Conservation (phyloP, 2,113 vertebrate genomes). For the Notechis scutatus region DNA sequence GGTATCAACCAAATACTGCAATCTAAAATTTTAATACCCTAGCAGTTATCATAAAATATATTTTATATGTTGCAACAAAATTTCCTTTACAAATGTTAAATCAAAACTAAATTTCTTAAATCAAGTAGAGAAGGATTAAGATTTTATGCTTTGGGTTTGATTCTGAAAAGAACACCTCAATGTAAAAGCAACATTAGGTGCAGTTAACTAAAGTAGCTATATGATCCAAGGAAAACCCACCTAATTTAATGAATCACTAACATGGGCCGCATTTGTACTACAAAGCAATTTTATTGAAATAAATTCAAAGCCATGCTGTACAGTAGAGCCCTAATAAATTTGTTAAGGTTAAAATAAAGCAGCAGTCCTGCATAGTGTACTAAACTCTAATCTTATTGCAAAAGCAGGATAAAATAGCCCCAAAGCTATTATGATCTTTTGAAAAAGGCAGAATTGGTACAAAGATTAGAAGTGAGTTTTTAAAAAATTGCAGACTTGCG, state of each 20-base stretch:
- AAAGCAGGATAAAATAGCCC: neutral
- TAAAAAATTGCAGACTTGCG: neutral
- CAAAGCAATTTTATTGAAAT: neutral
- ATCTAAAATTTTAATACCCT: neutral
- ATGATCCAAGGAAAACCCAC: neutral
- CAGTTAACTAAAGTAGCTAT: neutral
- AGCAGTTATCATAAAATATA: neutral
- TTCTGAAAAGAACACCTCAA: neutral
- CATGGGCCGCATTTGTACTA: neutral
- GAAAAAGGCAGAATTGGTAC: neutral
- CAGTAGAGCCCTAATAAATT: neutral
- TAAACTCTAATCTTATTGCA: neutral
- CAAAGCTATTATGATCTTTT: neutral
- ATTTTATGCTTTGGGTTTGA: neutral
- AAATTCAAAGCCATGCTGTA: neutral
- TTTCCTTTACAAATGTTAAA: neutral
- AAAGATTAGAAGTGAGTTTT: neutral
- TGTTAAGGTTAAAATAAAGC: neutral
- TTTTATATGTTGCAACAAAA: neutral
- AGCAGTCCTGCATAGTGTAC: neutral
- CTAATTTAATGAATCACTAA: neutral
- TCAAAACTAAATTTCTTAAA: neutral
- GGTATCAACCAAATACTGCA: neutral
- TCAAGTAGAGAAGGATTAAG: neutral
- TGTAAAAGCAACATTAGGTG: neutral